Base-by-base conservation (phyloP, 2,113 vertebrate genomes). In the Entomyzon cyanotis region DNA sequence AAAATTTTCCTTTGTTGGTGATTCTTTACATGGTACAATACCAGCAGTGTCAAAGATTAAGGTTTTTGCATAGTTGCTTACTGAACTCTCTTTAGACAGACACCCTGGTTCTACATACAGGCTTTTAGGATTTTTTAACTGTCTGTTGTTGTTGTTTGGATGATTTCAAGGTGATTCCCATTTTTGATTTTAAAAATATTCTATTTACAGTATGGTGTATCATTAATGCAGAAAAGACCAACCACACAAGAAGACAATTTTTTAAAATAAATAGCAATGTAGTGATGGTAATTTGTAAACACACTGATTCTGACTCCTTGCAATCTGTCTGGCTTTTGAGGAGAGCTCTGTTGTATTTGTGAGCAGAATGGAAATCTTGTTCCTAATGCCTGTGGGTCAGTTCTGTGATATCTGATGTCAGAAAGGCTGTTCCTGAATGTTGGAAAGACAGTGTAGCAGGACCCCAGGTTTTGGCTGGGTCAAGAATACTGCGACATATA, bases 1-100 rank as follows among this genome's bases (percentile, higher is more conserved):
- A 89, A 78, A 1, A 0, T 84, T 78, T 89, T 73, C 12, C 10
- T 37, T 47, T 70, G 22, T 71, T 81, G 56, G 11, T 75, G 52
- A 27, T 63, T 70, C 55, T 53, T 87, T 58, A 65, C 53, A 49
- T 31, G 25, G 31, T 56, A 44, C 41, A 42, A 23, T 41, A 10
- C 7, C 31, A 70, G 9, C 12, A 60, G 22, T 37, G 37, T 10
- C 37, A 37, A 80, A 44, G 31, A 64, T 56, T 47, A 14, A 46
- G 28, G 13, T 69, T 83, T 65, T n/a, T 64, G 20, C 0, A 0
- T 33, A 23, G 3, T 44, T 3, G 5, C 28, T 73, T 74, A 31
- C 12, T 65, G 46, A 80, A 50, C 10, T 3, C 8, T 88, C 35
- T 47, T 79, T 46, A 73, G 15, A 37, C 28, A 76, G 52, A 37